phyloP scores from a whole-genome alignment of 2,113 vertebrate species.

The Otolemur garnettii region DNA sequence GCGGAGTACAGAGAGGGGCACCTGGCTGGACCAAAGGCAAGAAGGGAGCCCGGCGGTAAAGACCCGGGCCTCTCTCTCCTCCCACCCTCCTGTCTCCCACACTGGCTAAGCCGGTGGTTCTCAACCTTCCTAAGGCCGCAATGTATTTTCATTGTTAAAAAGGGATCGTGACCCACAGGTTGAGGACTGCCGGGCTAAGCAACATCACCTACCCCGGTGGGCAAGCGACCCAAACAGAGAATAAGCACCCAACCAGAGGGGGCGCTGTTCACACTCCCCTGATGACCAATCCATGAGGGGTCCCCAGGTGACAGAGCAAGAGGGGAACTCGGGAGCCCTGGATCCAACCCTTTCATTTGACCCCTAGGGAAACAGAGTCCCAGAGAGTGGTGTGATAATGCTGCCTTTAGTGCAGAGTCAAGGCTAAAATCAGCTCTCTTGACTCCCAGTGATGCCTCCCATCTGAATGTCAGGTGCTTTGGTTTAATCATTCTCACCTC shows the following conservation, averaged over 20 bases:
- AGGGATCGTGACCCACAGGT: no score
- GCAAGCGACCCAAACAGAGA: not conserved
- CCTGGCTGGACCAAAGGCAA: not conserved
- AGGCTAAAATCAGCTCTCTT: not conserved
- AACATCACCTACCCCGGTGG: not conserved
- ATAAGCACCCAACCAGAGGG: not conserved
- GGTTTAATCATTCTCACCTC: not conserved
- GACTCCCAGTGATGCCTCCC: no score
- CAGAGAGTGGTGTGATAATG: not conserved
- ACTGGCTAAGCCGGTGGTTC: no score
- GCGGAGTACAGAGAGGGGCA: not conserved
- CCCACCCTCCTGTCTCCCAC: not conserved
- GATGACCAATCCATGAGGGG: not conserved
- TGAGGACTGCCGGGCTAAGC: no score
- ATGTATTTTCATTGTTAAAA: no score
- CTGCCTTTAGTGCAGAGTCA: not conserved
- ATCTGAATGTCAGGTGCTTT: not conserved
- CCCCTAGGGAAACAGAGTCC: not conserved
- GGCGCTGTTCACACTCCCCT: not conserved
- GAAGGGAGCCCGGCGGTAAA: not conserved
- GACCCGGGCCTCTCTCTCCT: not conserved
- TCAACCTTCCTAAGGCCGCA: no score
- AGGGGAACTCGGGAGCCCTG: not conserved
- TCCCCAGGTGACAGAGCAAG: not conserved
- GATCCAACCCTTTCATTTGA: not conserved